A percentile compares a stretch with the other conserved stretches of the same genome.
phyloP scores from a whole-genome alignment of 2,888 invertebrate species.

The Artemia sp. region DNA sequence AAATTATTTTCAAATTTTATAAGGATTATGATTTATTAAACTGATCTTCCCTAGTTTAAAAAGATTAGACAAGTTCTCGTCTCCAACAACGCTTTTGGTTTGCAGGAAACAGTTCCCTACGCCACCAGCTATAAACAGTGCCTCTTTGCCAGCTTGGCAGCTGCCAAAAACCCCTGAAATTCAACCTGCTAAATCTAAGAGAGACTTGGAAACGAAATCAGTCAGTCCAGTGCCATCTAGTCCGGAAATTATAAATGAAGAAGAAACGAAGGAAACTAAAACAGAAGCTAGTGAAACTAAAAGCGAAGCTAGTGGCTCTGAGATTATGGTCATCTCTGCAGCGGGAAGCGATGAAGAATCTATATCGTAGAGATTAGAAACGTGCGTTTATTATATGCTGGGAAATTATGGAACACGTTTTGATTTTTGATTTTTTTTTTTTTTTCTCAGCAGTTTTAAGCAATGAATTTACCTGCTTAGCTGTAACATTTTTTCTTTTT shows the following conservation, averaged over 20 bases:
- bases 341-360: conserved; percentile 7
- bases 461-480: no score
- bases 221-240: background rate
- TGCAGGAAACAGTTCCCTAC: conserved; percentile 59
- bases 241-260: background rate
- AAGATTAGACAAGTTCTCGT: no score
- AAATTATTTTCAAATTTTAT: no score
- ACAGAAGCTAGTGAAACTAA: background rate
- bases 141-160: conserved; percentile 67
- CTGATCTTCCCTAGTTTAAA: no score
- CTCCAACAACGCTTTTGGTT: conserved; percentile 17
- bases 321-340: conserved; percentile 5
- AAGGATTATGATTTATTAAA: no score
- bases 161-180: conserved; percentile 34
- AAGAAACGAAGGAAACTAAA: background rate
- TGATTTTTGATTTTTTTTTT: no score
- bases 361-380: no score
- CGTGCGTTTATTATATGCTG: no score
- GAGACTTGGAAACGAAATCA: background rate
- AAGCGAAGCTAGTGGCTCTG: background rate
- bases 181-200: background rate
- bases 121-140: conserved; percentile 35
- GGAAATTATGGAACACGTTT: no score
- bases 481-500: no score
- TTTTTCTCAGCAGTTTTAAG: no score